Conservation (phyloP, 2,113 vertebrate species). For the Hippocampus zosterae region DNA sequence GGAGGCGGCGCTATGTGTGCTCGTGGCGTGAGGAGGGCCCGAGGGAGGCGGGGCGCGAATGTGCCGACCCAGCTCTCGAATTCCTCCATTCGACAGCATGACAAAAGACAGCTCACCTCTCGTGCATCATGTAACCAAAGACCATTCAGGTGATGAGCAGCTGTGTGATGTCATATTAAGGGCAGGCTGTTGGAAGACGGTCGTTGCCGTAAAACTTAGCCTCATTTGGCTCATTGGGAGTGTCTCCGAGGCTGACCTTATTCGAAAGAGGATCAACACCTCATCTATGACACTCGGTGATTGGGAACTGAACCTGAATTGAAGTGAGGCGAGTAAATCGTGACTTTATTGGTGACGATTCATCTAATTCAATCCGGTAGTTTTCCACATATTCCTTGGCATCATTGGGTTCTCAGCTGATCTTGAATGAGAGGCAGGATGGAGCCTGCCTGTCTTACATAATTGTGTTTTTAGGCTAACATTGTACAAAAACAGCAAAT, state of each 20-base stretch:
- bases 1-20: background rate
- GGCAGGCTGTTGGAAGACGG: background rate
- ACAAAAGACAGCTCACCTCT: background rate
- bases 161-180: constrained; percentile 10
- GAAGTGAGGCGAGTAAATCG: too few species aligned
- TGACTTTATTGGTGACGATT: too few species aligned
- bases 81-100: background rate
- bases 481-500: too few species aligned
- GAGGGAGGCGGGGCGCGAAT: background rate
- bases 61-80: background rate
- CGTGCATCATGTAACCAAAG: background rate
- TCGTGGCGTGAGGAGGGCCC: background rate
- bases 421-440: too few species aligned
- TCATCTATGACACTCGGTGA: background rate
- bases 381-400: too few species aligned
- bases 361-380: too few species aligned
- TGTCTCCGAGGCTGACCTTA: background rate
- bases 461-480: too few species aligned
- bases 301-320: too few species aligned
- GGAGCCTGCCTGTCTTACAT: too few species aligned
- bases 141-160: background rate
- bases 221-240: background rate
- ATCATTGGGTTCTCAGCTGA: too few species aligned
- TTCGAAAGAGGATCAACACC: background rate
- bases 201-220: background rate